These are phyloP conservation scores for Eurytemora carolleeae DNA, from an alignment of 1,140 invertebrate species.

Conservation along the genomic window DNA sequence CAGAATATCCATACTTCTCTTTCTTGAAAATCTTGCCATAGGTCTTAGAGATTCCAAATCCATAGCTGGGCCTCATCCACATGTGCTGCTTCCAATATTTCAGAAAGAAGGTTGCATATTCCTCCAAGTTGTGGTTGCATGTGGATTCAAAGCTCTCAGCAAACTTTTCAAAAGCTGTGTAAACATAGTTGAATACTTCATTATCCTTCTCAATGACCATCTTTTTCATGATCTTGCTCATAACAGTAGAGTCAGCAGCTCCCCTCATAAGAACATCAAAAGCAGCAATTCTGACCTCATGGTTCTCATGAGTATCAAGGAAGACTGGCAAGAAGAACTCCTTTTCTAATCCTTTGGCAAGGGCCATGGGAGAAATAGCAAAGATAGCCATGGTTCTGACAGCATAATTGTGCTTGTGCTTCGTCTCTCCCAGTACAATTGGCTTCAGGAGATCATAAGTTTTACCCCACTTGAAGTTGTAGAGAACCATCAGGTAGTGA, in stretches of 20 bases:
- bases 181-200: slow-evolving; percentile 14
- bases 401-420: too few species aligned
- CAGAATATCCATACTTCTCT: slow-evolving; percentile 13
- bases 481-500: neutral
- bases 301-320: neutral
- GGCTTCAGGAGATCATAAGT: too few species aligned
- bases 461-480: too few species aligned
- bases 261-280: neutral
- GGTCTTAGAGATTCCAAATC: slow-evolving; percentile 13
- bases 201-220: slow-evolving; percentile 5
- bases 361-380: too few species aligned
- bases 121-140: neutral
- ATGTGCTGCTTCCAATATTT: slow-evolving; percentile 11
- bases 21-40: slow-evolving; percentile 1
- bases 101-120: slow-evolving; percentile 5
- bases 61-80: neutral
- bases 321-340: slow-evolving; percentile 8
- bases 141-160: slow-evolving; percentile 1
- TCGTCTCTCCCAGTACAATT: too few species aligned
- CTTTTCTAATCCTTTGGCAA: too few species aligned
- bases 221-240: slow-evolving; percentile 1
- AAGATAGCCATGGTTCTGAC: too few species aligned
- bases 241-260: neutral
- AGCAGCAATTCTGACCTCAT: slow-evolving; percentile 10
- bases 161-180: slow-evolving; percentile 9